These are phyloP conservation scores for Tauraco erythrolophus DNA, from an alignment of 2,113 vertebrate species.

Conservation along the genomic window DNA sequence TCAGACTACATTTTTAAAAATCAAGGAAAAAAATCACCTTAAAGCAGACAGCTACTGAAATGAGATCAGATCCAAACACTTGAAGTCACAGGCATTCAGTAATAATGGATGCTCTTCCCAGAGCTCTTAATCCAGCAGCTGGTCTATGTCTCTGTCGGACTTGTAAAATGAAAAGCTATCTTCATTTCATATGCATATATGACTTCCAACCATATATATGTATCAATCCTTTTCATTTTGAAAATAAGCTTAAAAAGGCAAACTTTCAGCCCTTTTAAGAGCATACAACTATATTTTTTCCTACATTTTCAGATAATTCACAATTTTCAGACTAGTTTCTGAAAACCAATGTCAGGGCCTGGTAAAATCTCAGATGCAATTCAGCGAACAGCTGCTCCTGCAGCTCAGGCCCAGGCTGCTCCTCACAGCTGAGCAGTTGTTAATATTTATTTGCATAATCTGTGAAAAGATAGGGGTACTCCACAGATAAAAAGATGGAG, in stretches of 20 bases:
- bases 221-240: background rate
- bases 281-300: background rate
- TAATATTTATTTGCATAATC: background rate
- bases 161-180: background rate
- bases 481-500: background rate
- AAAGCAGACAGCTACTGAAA: background rate
- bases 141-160: background rate
- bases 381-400: background rate
- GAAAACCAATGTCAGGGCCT: background rate
- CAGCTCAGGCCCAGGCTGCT: background rate
- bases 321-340: background rate
- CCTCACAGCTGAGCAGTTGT: background rate
- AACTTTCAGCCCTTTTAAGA: background rate
- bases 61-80: background rate
- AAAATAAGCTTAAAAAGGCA: background rate
- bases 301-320: background rate
- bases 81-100: background rate
- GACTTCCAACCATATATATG: background rate
- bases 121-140: background rate
- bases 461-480: background rate
- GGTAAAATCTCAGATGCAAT: background rate
- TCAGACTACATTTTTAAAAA: background rate
- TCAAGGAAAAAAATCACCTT: background rate
- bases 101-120: background rate
- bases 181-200: background rate